Base-by-base conservation (phyloP, 2,797 vertebrate genomes). In the Anguilla megastoma region DNA sequence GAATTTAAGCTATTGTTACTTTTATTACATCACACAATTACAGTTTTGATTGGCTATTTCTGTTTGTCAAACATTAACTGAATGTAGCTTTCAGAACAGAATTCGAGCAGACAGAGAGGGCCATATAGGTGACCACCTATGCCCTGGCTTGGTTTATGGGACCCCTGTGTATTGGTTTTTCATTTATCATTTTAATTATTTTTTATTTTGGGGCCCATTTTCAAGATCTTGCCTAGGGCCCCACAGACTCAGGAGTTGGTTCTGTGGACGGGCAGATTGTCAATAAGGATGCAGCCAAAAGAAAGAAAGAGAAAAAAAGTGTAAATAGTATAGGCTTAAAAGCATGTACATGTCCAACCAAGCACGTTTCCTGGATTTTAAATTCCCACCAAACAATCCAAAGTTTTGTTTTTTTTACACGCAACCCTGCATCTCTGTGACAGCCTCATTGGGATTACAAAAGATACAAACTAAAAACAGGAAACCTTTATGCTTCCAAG, bases 401-500 rank as follows among this genome's bases (percentile, higher is more conserved):
- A 24, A 14, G 16, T 63, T 63, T 3, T 80, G 16, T 45, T 45
- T 45, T 7, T 82, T 82, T 50, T 8, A 82, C 16, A 3, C 45
- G 50, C 9, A 14, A 50, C 41, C 45, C 24, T 82, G 45, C 6
- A 50, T 82, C 79, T 50, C 41, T n/a, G 3, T 45, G 1, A 82
- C 79, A 48, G 45, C 41, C 79, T 1, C 33, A 41, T 14, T 6
- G 14, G 14, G 18, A 79, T 79, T 79, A n/a, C 18, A 50, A 48
- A 82, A 48, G 24, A 24, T 5, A 10, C 41, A 24, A 82, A 80
- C 16, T 80, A 89, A 87, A 87, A 85, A 90, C 30, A 86, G 76
- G 27, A 58, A 85, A 60, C 45, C 33, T 54, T 18, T 10, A 48
- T 50, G 18, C 45, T 7, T 24, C 79, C 79, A 82, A 48, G 79